Percentiles rank a stretch among this genome's conserved stretches.
These are phyloP conservation scores for Drosophila takahashii DNA, from an alignment of 1,140 invertebrate genomes.

Conservation along the genomic window DNA sequence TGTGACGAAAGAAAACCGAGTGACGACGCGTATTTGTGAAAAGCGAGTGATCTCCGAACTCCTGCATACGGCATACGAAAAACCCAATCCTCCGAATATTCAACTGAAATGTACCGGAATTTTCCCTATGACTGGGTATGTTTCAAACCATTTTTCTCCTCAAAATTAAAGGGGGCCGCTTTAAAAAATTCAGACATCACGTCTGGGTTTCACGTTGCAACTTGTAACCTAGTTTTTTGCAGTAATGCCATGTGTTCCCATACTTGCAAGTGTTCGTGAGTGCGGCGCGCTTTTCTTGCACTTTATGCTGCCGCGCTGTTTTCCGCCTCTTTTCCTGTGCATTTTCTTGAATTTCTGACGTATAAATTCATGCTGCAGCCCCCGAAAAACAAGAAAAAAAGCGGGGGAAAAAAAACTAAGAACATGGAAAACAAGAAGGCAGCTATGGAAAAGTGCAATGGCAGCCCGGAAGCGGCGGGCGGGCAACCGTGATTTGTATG, in stretches of 20 bases:
- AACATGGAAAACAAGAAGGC: slow-evolving; percentile 39
- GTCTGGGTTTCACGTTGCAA: slow-evolving; percentile 64
- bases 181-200: slow-evolving; percentile 36
- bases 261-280: slow-evolving; percentile 29
- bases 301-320: slow-evolving; percentile 48
- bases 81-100: not conserved
- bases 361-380: slow-evolving; percentile 61
- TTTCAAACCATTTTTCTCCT: not conserved
- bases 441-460: slow-evolving; percentile 66
- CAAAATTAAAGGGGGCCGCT: slow-evolving; percentile 1
- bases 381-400: slow-evolving; percentile 12
- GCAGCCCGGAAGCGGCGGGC: slow-evolving; percentile 51
- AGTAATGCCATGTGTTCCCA: slow-evolving; percentile 28
- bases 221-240: slow-evolving; percentile 71
- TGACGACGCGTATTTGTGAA: slow-evolving; percentile 19
- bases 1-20: slow-evolving; percentile 28
- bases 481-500: slow-evolving; percentile 70
- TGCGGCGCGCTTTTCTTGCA: slow-evolving; percentile 67
- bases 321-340: slow-evolving; percentile 36
- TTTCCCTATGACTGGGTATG: slow-evolving; percentile 23
- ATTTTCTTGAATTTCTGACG: slow-evolving; percentile 69
- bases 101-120: not conserved
- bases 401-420: slow-evolving; percentile 18
- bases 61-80: too few species aligned
- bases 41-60: slow-evolving; percentile 17